A percentile compares a stretch with the other conserved stretches of the same genome.
These are phyloP conservation scores for Antechinus stuartii DNA, from an alignment of 2,113 vertebrate genomes.

Conservation along the genomic window DNA sequence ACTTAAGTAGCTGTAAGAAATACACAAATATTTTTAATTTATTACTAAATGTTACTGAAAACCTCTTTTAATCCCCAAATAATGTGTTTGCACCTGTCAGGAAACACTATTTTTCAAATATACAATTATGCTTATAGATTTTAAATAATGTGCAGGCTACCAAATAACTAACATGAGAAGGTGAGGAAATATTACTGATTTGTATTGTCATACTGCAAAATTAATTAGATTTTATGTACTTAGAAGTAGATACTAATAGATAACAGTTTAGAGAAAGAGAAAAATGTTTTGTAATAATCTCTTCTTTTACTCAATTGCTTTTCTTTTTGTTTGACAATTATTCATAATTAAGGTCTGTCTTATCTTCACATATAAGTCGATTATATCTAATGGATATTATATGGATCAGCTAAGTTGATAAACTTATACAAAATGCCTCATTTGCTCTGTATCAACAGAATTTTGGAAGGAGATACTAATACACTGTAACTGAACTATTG, in stretches of 20 bases:
- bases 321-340: neutral
- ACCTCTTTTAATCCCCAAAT: neutral
- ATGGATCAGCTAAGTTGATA: neutral
- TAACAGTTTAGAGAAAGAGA: conserved; percentile 22
- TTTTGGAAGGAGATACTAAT: neutral
- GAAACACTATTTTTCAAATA: neutral
- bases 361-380: neutral
- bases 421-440: neutral
- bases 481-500: neutral
- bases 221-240: conserved; percentile 5
- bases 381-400: neutral
- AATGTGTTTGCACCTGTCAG: neutral
- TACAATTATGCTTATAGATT: neutral
- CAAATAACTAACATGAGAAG: neutral
- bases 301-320: neutral
- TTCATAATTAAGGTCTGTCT: neutral
- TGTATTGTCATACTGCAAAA: neutral
- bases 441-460: neutral
- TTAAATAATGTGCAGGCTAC: neutral
- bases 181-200: neutral
- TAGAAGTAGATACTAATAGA: neutral
- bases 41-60: neutral
- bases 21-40: neutral
- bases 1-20: neutral
- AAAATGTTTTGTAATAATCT: conserved; percentile 9